These are phyloP conservation scores for Drepana arcuata DNA, from an alignment of 1,140 invertebrate species.

Conservation along the genomic window DNA sequence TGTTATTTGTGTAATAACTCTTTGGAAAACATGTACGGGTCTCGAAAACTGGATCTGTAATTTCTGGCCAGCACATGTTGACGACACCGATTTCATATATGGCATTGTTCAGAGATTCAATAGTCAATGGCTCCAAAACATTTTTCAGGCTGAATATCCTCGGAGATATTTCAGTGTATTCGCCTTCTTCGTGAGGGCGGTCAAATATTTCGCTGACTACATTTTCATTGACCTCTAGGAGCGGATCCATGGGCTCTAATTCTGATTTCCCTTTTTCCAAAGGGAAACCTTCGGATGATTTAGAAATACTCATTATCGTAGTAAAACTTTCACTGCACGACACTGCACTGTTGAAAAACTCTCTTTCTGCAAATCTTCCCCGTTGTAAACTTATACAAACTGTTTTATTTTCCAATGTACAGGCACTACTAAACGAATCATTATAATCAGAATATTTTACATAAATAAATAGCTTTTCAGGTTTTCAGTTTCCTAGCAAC, in stretches of 20 bases:
- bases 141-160: conserved; percentile 45
- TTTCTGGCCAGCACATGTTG: conserved; percentile 62
- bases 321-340: too few relatives aligned
- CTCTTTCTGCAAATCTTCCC: too few relatives aligned
- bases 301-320: conserved; percentile 24
- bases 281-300: conserved; percentile 22
- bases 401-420: too few relatives aligned
- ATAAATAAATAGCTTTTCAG: too few relatives aligned
- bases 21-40: conserved; percentile 75
- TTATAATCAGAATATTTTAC: too few relatives aligned
- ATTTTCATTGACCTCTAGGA: conserved; percentile 55
- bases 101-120: conserved; percentile 48
- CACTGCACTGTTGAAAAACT: too few relatives aligned
- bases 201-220: conserved; percentile 37
- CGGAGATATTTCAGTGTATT: conserved; percentile 43
- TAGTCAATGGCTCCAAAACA: conserved; percentile 35
- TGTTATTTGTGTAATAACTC: conserved; percentile 80
- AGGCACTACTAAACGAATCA: too few relatives aligned
- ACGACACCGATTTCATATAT: conserved; percentile 59
- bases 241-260: conserved; percentile 38
- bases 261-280: conserved; percentile 36
- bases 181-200: conserved; percentile 32
- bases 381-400: too few relatives aligned
- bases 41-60: conserved; percentile 67
- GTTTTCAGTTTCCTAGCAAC: conserved; percentile 34